Evolutionary conservation across 2,888 invertebrate genomes (phyloP).

Genomic region (Alcis repandata): DNA sequence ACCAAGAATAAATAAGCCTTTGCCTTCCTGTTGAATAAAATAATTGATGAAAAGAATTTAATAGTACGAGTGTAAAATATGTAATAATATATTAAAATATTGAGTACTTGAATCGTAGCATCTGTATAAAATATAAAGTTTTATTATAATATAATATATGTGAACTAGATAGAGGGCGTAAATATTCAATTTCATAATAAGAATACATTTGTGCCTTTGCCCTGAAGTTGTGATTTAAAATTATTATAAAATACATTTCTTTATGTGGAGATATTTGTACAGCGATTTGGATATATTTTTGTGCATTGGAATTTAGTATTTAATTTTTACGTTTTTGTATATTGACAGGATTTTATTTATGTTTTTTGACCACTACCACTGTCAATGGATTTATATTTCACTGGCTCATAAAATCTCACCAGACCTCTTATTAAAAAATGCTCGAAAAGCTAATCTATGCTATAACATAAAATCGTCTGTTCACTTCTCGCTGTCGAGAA

Average conservation of each 20-base stretch:
- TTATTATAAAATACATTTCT: constrained; percentile 56
- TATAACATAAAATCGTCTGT: no score
- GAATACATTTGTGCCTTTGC: constrained; percentile 83
- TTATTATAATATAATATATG: constrained; percentile 27
- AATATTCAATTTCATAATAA: constrained; percentile 61
- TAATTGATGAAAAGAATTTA: constrained; percentile 36
- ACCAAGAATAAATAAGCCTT: constrained; percentile 14
- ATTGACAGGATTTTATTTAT: constrained; percentile 27
- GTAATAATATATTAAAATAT: constrained; percentile 10
- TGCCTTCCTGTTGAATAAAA: constrained; percentile 34
- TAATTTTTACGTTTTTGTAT: constrained; percentile 36
- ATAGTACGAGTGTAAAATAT: constrained; percentile 32
- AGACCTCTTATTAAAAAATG: no score
- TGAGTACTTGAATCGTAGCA: constrained; percentile 34
- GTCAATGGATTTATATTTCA: background rate
- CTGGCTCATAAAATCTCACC: background rate
- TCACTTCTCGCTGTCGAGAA: no score
- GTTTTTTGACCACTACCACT: constrained; percentile 3
- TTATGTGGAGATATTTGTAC: constrained; percentile 50
- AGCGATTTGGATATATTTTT: constrained; percentile 54
- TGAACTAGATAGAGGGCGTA: constrained; percentile 66
- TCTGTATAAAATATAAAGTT: constrained; percentile 42
- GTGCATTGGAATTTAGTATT: constrained; percentile 45
- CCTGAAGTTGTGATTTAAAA: constrained; percentile 76
- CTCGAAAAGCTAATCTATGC: no score